A percentile compares a stretch with the other conserved stretches of the same genome.
Evolutionary conservation across 2,113 vertebrate genomes (phyloP).

Genomic region (Dendrocopos noguchii): DNA sequence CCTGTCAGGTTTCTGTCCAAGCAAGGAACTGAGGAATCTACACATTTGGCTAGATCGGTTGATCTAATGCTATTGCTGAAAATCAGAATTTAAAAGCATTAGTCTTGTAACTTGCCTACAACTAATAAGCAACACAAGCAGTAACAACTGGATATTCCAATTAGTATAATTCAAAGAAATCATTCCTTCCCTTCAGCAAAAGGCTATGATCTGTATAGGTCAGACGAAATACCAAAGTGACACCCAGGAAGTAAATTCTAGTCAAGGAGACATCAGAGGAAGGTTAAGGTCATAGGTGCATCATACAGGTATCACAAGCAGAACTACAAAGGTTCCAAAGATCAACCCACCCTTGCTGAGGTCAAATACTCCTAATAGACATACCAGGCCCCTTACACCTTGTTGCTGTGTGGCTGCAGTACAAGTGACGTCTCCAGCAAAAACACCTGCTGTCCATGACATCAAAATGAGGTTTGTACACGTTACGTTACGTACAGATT

Average conservation of each 20-base stretch:
- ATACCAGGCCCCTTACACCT: not conserved
- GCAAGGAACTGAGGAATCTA: not conserved
- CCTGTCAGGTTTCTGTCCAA: not conserved
- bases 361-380: not conserved
- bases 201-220: not conserved
- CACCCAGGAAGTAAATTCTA: conserved; percentile 37
- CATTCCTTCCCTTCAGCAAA: not conserved
- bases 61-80: not conserved
- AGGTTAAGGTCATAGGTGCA: not conserved
- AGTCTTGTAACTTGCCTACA: not conserved
- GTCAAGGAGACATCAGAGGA: not conserved
- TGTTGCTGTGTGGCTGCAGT: not conserved
- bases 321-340: not conserved
- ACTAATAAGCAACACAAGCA: not conserved
- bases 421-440: not conserved
- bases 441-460: not conserved
- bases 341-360: not conserved
- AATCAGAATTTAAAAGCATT: not conserved
- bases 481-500: not conserved
- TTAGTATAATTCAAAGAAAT: not conserved
- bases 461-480: not conserved
- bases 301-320: not conserved
- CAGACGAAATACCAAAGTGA: not conserved
- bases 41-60: not conserved
- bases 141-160: not conserved